Evolutionary conservation across 92 coral and sea anemone genomes (phyloP), one percentile per base, ranked within the genome.

Genomic region (Blastomussa wellsi): DNA sequence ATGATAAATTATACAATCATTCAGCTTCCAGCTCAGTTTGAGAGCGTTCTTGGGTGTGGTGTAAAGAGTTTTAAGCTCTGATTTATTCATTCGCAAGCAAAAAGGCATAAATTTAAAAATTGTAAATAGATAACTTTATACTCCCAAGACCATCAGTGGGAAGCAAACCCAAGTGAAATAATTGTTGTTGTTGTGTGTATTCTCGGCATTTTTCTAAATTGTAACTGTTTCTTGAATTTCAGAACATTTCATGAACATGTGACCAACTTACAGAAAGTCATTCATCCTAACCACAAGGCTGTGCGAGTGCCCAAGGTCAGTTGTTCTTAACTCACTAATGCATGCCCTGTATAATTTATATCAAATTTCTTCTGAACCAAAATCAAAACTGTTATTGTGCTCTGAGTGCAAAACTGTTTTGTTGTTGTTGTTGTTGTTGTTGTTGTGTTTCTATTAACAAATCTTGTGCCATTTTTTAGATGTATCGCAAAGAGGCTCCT

Each of bases 401-500:
- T n/a, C 14, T 26, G 11, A 7, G 1, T 0, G 7, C 3, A 5
- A 28, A 62, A 26, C 35, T 12, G 57, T 24, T 6, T 1, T n/a
- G 31, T 7, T 9, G 14, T 59, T 1, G 19, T 55, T 55, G 26
- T n/a, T 0, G n/a, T n/a, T n/a, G n/a, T n/a, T n/a, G n/a, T n/a
- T n/a, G n/a, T 4, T 8, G 9, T 29, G 19, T 7, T 7, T 12
- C 8, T 59, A n/a, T 5, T 2, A 17, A 29, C 59, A 38, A 24
- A 28, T 44, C 14, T 44, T 22, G 44, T 74, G 1, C 52, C 32
- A 44, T 39, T 33, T 26, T 69, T 48, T 52, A 97, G 99, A 89
- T 89, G 66, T 97, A 91, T 70, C 98, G 98, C 20, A 91, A 91
- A 76, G 99, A 97, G 69, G 99, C 99, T 0, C 99, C 99, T 6